These are phyloP conservation scores for Tapirus indicus DNA, from an alignment of 2,797 vertebrate species.

Conservation along the genomic window DNA sequence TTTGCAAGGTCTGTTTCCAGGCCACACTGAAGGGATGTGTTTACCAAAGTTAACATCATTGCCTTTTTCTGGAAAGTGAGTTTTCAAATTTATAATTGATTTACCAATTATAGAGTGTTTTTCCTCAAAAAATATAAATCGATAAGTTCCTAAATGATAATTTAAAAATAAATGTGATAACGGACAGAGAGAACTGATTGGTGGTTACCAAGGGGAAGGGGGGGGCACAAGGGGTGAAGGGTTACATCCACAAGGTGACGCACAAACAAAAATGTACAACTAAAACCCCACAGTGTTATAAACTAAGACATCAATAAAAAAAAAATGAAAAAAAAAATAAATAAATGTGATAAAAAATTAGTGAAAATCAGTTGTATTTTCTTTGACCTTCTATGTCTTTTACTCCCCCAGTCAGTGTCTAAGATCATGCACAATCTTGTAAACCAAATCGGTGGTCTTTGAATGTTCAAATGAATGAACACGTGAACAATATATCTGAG, in stretches of 20 bases:
- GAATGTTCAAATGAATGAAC: rapidly evolving
- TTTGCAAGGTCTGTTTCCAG: not conserved
- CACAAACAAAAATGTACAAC: too few species aligned
- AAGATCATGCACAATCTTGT: rapidly evolving
- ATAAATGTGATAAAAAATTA: not conserved
- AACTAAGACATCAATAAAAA: too few species aligned
- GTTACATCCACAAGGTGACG: too few species aligned
- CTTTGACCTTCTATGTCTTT: not conserved
- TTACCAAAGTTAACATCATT: rapidly evolving
- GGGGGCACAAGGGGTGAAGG: too few species aligned
- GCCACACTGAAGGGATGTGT: rapidly evolving
- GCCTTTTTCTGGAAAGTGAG: not conserved
- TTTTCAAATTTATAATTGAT: not conserved
- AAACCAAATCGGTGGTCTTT: rapidly evolving
- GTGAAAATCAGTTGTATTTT: not conserved
- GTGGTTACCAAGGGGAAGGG: too few species aligned
- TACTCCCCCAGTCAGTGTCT: rapidly evolving
- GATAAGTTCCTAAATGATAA: not conserved
- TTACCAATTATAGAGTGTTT: not conserved
- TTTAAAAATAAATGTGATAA: not conserved
- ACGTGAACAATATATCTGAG: rapidly evolving
- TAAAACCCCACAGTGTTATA: too few species aligned
- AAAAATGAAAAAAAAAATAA: not conserved
- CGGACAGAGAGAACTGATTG: too few species aligned
- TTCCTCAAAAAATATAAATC: not conserved